These are phyloP conservation scores for Zele albiditarsus DNA, from an alignment of 2,888 invertebrate species.

Conservation along the genomic window DNA sequence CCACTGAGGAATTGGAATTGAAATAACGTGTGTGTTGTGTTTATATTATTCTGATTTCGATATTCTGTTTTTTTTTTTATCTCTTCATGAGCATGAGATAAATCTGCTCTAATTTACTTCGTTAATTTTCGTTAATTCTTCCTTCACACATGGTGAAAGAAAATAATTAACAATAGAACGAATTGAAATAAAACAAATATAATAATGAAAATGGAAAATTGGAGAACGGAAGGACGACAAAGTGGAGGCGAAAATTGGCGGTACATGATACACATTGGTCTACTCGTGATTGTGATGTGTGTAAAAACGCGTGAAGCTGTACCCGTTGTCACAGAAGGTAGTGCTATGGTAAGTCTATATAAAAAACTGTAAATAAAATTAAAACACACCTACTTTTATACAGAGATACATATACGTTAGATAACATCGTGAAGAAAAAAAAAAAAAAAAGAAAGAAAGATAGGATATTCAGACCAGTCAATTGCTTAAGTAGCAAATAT, in stretches of 20 bases:
- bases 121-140: not conserved
- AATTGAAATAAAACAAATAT: not conserved
- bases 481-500: conserved; percentile 50
- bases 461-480: conserved; percentile 37
- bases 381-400: not conserved
- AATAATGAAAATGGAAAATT: conserved; percentile 31
- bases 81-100: not conserved
- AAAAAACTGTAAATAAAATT: conserved; percentile 27
- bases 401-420: not conserved
- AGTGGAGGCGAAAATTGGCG: not conserved
- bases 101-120: too few relatives aligned
- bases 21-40: conserved; percentile 25
- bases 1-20: not conserved
- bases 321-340: conserved; percentile 56
- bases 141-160: not conserved
- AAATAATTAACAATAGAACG: not conserved
- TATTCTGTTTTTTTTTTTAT: conserved; percentile 10
- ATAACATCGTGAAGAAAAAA: not conserved
- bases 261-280: conserved; percentile 33
- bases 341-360: conserved; percentile 65
- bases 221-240: conserved; percentile 39
- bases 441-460: not conserved
- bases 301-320: conserved; percentile 49
- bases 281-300: conserved; percentile 49
- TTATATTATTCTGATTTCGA: not conserved